Evolutionary conservation across 92 coral and sea anemone genomes (phyloP), one percentile per base, ranked within the genome.

Genomic region (Phenganax marumi): DNA sequence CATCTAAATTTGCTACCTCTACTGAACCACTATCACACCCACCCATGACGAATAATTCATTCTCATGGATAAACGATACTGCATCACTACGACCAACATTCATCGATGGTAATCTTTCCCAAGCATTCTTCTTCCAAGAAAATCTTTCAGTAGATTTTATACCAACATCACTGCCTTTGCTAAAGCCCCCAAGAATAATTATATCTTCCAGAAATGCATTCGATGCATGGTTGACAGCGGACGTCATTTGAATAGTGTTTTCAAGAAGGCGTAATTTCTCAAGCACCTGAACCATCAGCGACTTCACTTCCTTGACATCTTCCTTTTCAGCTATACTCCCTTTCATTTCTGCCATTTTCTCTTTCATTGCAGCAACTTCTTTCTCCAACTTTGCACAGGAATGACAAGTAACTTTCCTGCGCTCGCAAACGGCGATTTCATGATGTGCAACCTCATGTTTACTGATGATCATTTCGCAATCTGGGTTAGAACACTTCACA

Each of bases 401-500:
- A 25, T 68, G 73, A 47, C 77, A 72, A 46, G 3, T 72, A 56
- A 24, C 55, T 52, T 72, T 49, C 77, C 77, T 49, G 60, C 17
- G 50, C 58, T 72, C 77, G 46, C 77, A 72, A 21, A 68, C 73
- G 18, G 48, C 25, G 49, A 0, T 68, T 24, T 68, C 73, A 24
- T 68, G 73, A 9, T 68, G 73, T 16, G 25, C 26, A 25, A 25
- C 26, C 12, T 68, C 73, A 19, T n/a, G 3, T 24, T 46, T 68
- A n/a, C 26, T 72, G 12, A 72, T 21, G 8, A 72, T 25, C 52
- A 50, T 55, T 18, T 43, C 79, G 33, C 92, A 90, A n/a, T 81
- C 86, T 10, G 80, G 79, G 70, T 87, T 73, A 52, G 80, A 43
- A 19, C 92, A 90, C 22, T 73, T 60, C 66, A 84, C 84, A 0